These are phyloP conservation scores for Microvelia longipes DNA, from an alignment of 1,140 invertebrate genomes.

Conservation along the genomic window DNA sequence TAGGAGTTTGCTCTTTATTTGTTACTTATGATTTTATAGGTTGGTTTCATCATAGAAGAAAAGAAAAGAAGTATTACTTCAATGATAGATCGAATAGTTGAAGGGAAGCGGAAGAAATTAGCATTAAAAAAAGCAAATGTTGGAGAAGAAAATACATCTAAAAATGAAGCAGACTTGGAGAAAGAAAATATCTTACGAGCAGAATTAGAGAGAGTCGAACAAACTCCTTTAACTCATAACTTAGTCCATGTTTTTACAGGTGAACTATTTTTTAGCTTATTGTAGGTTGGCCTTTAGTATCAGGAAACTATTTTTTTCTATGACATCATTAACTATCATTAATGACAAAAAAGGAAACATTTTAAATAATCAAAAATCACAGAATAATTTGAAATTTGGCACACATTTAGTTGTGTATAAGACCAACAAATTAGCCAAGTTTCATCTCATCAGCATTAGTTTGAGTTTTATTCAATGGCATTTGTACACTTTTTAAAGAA, in stretches of 20 bases:
- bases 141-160: conserved; percentile 23
- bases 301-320: neutral
- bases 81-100: conserved; percentile 43
- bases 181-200: conserved; percentile 18
- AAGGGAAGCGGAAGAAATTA: conserved; percentile 46
- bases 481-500: neutral
- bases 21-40: too few species aligned
- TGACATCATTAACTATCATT: neutral
- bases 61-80: conserved; percentile 38
- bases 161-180: conserved; percentile 9
- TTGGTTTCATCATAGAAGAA: conserved; percentile 38
- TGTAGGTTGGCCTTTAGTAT: too few species aligned
- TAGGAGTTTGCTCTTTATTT: too few species aligned
- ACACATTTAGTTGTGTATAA: neutral
- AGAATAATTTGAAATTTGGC: neutral
- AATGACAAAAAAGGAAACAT: neutral
- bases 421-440: too few species aligned
- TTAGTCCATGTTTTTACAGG: conserved; percentile 38
- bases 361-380: neutral
- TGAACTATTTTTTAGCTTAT: too few species aligned
- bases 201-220: conserved; percentile 15
- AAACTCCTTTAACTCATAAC: conserved; percentile 24
- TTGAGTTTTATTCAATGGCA: too few species aligned
- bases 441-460: too few species aligned
- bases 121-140: conserved; percentile 27